Evolutionary conservation across 2,797 vertebrate species (phyloP).

Genomic region (Amblyraja radiata): DNA sequence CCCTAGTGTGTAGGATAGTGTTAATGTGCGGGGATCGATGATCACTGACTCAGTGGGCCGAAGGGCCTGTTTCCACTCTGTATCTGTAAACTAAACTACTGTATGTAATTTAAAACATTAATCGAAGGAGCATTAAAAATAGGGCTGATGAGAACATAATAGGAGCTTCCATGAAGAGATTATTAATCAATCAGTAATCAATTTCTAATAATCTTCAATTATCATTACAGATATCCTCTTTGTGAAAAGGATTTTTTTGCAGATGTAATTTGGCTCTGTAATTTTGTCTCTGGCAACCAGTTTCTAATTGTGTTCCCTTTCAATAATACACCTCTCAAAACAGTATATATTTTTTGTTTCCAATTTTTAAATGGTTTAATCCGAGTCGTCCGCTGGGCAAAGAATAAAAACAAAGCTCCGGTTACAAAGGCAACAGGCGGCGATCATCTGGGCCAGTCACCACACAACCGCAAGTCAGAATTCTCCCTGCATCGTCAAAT

Average conservation of each 20-base stretch:
- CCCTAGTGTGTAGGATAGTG: no score
- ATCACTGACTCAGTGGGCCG: no score
- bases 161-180: background rate
- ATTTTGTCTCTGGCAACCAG: constrained; percentile 1
- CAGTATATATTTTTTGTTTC: constrained; percentile 15
- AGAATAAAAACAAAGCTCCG: background rate
- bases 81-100: no score
- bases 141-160: background rate
- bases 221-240: background rate
- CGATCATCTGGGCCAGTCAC: background rate
- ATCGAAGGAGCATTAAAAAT: background rate
- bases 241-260: background rate
- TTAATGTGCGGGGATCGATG: no score
- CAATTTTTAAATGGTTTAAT: constrained; percentile 9
- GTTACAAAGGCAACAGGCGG: constrained; percentile 17
- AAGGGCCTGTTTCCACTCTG: no score
- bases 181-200: no score
- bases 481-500: background rate
- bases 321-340: constrained; percentile 30
- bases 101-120: background rate
- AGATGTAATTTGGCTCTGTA: no score
- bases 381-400: background rate
- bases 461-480: background rate
- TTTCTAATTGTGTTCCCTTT: background rate
- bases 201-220: background rate